Percentiles rank a stretch among this genome's conserved stretches.
These are phyloP conservation scores for Bombus sylvicola DNA, from an alignment of 1,140 invertebrate genomes.

Conservation along the genomic window DNA sequence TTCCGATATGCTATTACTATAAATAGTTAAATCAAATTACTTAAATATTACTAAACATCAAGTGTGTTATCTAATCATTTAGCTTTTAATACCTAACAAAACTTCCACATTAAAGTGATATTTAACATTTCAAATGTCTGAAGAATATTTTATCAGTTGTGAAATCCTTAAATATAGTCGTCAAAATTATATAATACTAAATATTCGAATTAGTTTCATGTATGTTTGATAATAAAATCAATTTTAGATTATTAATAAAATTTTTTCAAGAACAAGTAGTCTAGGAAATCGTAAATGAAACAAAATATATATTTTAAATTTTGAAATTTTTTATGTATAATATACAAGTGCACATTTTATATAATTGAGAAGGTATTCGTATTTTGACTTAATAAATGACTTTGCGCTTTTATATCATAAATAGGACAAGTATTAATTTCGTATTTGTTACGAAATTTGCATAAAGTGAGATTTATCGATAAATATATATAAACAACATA, in stretches of 20 bases:
- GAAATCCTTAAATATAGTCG: background rate
- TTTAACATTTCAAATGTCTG: background rate
- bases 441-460: background rate
- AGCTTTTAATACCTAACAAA: background rate
- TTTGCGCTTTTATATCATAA: background rate
- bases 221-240: background rate
- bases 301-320: background rate
- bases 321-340: background rate
- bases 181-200: background rate
- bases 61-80: constrained; percentile 14
- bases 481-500: background rate
- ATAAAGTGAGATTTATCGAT: background rate
- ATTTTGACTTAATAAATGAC: background rate
- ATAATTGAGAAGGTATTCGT: background rate
- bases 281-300: background rate
- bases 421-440: background rate
- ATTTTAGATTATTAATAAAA: background rate
- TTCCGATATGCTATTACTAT: background rate
- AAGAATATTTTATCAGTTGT: background rate
- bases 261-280: background rate
- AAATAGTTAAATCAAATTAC: background rate
- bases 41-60: background rate
- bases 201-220: background rate
- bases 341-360: background rate
- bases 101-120: background rate